Evolutionary conservation across 1,140 invertebrate species (phyloP).

Genomic region (Drosophila subpulchrella): DNA sequence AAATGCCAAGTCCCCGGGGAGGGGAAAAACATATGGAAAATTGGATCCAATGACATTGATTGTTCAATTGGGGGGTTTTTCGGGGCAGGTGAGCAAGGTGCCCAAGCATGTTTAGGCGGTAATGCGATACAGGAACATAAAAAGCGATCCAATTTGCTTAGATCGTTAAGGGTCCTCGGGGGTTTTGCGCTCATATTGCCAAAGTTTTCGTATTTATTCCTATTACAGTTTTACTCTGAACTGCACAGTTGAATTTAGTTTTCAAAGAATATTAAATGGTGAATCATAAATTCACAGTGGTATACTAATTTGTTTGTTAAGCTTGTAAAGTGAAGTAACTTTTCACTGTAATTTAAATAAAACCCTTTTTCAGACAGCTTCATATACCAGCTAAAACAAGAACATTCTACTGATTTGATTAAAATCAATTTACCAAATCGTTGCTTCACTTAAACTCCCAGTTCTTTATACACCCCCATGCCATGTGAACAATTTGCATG

Average conservation of each 20-base stretch:
- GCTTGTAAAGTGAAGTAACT: background rate
- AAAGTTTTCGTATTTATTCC: background rate
- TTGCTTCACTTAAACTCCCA: constrained; percentile 1
- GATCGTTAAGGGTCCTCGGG: constrained; percentile 16
- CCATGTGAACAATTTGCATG: constrained; percentile 41
- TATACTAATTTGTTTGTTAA: background rate
- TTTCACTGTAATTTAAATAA: background rate
- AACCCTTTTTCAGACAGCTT: background rate
- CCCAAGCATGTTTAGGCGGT: constrained; percentile 7
- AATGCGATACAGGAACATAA: constrained; percentile 37
- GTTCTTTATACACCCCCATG: constrained; percentile 12
- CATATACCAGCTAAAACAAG: background rate
- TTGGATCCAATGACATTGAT: constrained; percentile 43
- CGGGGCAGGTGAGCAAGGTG: background rate
- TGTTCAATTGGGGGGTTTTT: constrained; percentile 23
- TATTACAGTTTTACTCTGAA: background rate
- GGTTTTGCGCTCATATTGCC: background rate
- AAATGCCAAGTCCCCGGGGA: constrained; percentile 17
- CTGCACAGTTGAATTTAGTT: too few species aligned
- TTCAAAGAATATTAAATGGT: too few species aligned
- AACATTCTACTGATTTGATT: constrained; percentile 24
- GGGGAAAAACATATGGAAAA: constrained; percentile 28
- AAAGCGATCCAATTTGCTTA: constrained; percentile 30
- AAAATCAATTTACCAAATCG: constrained; percentile 42
- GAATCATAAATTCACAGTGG: background rate